These are phyloP conservation scores for Pholis gunnellus DNA, from an alignment of 2,113 vertebrate species.

Conservation along the genomic window DNA sequence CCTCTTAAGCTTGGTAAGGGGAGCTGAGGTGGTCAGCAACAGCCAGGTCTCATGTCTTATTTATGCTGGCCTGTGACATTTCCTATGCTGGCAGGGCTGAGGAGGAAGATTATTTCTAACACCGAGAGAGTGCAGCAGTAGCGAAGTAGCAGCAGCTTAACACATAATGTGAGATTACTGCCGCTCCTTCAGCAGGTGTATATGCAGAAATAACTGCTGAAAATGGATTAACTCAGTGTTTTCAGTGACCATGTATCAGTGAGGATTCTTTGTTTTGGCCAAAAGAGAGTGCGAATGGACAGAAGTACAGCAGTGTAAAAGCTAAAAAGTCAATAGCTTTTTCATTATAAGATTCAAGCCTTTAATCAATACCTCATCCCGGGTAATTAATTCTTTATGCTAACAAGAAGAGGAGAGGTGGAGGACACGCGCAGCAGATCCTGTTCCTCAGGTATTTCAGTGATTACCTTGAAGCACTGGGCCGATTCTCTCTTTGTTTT, in stretches of 20 bases:
- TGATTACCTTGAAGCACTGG: conserved; percentile 23
- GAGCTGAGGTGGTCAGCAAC: conserved; percentile 48
- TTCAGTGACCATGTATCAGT: background rate
- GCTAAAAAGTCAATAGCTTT: conserved; percentile 47
- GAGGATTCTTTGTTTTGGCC: background rate
- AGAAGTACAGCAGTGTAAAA: conserved; percentile 24
- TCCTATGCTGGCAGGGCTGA: conserved; percentile 23
- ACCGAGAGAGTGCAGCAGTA: conserved; percentile 23
- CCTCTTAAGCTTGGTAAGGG: conserved; percentile 26
- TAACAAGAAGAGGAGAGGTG: conserved; percentile 40
- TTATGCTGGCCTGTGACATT: conserved; percentile 64
- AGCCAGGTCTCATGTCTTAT: conserved; percentile 56
- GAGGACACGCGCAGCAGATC: background rate
- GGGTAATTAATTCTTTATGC: conserved; percentile 50
- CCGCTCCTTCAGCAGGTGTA: conserved; percentile 5
- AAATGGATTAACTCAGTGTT: conserved; percentile 2
- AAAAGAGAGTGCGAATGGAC: background rate
- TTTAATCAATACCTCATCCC: conserved; percentile 59
- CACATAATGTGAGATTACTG: conserved; percentile 29
- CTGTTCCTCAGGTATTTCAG: conserved; percentile 23
- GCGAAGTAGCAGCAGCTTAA: conserved; percentile 39
- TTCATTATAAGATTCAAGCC: conserved; percentile 44
- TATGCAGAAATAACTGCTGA: conserved; percentile 23
- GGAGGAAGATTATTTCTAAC: conserved; percentile 47
- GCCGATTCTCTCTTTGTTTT: conserved; percentile 13